These are phyloP conservation scores for Hipposideros larvatus DNA, from an alignment of 2,797 vertebrate species.

Conservation along the genomic window DNA sequence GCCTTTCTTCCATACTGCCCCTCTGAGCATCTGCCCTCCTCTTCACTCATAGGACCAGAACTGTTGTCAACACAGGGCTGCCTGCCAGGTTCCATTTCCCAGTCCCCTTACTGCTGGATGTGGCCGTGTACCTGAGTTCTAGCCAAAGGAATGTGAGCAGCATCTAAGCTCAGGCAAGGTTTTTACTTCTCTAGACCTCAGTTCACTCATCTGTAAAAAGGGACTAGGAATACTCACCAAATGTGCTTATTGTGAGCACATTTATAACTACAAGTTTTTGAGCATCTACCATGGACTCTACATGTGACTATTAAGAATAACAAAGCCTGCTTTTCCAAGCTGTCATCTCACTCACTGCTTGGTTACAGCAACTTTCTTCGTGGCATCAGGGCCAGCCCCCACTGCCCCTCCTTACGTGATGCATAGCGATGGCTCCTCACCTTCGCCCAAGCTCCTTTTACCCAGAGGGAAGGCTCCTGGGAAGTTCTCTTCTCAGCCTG, in stretches of 20 bases:
- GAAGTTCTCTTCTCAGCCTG: not conserved
- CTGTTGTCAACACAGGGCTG: not conserved
- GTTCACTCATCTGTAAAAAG: not conserved
- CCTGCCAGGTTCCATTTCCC: not conserved
- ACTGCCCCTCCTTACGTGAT: not conserved
- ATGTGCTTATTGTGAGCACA: not conserved
- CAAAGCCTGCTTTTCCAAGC: not conserved
- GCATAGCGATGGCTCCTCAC: not conserved
- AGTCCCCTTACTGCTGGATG: not conserved
- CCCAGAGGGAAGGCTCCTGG: not conserved
- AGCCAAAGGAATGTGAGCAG: not conserved
- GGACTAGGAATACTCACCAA: not conserved
- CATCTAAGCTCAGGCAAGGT: not conserved
- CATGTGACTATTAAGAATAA: not conserved
- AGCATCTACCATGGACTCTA: not conserved
- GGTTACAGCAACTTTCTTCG: not conserved
- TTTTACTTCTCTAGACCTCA: not conserved
- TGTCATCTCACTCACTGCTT: not conserved
- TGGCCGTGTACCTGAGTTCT: not conserved
- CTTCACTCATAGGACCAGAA: not conserved
- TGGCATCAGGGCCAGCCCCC: not conserved
- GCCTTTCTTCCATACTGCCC: not conserved
- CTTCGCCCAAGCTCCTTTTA: not conserved
- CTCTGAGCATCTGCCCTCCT: not conserved
- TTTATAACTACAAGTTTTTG: not conserved